Percentiles rank a stretch among this genome's conserved stretches.
Evolutionary conservation across 2,797 vertebrate genomes (phyloP).

Genomic region (Lepidocolaptes lacrymiger): DNA sequence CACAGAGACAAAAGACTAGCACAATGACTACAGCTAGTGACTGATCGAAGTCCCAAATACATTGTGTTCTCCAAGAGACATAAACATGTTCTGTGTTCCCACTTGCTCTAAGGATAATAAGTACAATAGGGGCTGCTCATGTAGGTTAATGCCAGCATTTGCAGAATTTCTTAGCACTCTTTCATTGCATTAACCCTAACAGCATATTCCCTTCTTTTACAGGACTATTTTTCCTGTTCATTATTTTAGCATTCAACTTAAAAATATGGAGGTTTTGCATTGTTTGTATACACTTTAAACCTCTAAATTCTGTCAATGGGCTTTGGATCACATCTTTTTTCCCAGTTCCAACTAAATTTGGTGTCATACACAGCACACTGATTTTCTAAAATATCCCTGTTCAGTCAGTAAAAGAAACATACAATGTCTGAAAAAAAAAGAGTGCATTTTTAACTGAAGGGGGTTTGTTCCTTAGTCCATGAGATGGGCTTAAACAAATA

Average conservation of each 20-base stretch:
- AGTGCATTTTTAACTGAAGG: neutral
- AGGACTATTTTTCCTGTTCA: neutral
- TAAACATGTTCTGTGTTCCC: neutral
- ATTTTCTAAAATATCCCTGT: neutral
- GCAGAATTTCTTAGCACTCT: neutral
- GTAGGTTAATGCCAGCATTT: neutral
- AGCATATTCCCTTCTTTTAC: neutral
- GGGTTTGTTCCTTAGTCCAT: neutral
- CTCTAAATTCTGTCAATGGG: neutral
- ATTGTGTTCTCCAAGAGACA: neutral
- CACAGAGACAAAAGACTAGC: neutral
- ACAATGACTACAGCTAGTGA: neutral
- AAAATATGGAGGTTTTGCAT: neutral
- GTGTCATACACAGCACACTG: neutral
- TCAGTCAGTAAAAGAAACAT: neutral
- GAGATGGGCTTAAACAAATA: conserved; percentile 25
- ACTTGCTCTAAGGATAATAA: neutral
- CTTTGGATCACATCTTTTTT: neutral
- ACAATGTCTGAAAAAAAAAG: neutral
- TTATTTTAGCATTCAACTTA: neutral
- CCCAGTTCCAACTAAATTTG: neutral
- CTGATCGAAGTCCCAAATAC: neutral
- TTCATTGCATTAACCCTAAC: neutral
- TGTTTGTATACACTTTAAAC: neutral
- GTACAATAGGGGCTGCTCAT: neutral